phyloP scores from a whole-genome alignment of 2,888 invertebrate genomes.

The Pteria penguin region DNA sequence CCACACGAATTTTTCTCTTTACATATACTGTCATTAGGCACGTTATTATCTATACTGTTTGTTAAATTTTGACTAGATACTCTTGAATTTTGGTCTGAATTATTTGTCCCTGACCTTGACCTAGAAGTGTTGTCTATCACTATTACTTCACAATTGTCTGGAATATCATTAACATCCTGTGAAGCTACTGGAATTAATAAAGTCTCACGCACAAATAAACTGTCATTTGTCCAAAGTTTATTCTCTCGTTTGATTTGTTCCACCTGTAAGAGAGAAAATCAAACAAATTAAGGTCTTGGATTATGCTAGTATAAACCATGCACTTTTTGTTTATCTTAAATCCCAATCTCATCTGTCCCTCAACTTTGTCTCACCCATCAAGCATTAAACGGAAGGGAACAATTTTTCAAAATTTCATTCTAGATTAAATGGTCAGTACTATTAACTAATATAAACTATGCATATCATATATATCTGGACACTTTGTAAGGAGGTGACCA shows the following conservation, averaged over 20 bases:
- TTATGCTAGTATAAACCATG: no score
- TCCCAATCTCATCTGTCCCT: no score
- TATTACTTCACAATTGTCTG: slow-evolving; percentile 57
- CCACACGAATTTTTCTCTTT: slow-evolving; percentile 17
- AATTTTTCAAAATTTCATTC: no score
- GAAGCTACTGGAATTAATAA: slow-evolving; percentile 87
- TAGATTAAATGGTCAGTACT: no score
- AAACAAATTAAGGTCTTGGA: not conserved
- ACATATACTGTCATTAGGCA: slow-evolving; percentile 21
- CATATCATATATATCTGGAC: no score
- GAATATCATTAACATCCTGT: slow-evolving; percentile 61
- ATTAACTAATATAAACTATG: no score
- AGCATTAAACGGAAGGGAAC: no score
- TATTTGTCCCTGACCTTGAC: slow-evolving; percentile 32
- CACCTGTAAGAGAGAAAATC: slow-evolving; percentile 85
- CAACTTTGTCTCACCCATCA: no score
- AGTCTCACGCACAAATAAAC: slow-evolving; percentile 93
- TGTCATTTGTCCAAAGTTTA: slow-evolving; percentile 94
- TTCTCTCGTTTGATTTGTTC: slow-evolving; percentile 95
- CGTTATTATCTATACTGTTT: slow-evolving; percentile 15
- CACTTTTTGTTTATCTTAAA: no score
- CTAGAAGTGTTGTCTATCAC: slow-evolving; percentile 39
- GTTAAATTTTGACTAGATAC: slow-evolving; percentile 50
- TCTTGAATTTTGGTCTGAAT: slow-evolving; percentile 45
- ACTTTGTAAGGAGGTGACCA: no score